A percentile compares a stretch with the other conserved stretches of the same genome.
phyloP scores from a whole-genome alignment of 1,140 invertebrate genomes.

The Stegodyphus mimosarum region DNA sequence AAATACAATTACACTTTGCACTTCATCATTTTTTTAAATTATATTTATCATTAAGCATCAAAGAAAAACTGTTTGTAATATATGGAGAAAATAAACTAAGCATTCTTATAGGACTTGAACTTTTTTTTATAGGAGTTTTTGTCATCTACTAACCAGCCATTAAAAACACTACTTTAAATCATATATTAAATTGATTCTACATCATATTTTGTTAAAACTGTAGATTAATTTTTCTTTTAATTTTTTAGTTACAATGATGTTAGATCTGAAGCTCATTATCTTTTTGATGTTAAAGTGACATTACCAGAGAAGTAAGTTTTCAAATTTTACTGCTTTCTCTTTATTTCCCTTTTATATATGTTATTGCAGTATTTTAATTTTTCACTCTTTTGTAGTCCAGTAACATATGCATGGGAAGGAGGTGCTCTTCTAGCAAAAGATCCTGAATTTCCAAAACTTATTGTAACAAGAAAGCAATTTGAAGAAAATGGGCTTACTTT shows the following conservation, averaged over 20 bases:
- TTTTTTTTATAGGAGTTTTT: too few species aligned
- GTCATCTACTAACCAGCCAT: too few species aligned
- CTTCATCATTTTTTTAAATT: too few species aligned
- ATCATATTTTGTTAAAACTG: neutral
- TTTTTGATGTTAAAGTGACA: constrained; percentile 80
- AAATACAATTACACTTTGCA: too few species aligned
- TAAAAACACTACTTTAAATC: too few species aligned
- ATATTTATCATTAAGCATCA: too few species aligned
- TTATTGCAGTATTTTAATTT: constrained; percentile 54
- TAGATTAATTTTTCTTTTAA: neutral
- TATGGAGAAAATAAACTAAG: too few species aligned
- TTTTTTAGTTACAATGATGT: constrained; percentile 75
- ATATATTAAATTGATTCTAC: too few species aligned
- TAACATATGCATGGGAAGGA: constrained; percentile 89
- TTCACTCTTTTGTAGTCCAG: constrained; percentile 73
- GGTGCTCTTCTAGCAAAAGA: constrained; percentile 81
- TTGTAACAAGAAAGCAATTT: constrained; percentile 86
- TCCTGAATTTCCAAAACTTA: constrained; percentile 78
- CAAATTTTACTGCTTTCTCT: neutral
- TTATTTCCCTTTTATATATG: constrained; percentile 10
- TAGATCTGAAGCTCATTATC: constrained; percentile 79
- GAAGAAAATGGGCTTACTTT: constrained; percentile 79
- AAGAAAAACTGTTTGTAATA: too few species aligned
- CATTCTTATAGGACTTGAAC: too few species aligned
- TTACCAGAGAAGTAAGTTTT: constrained; percentile 73